Evolutionary conservation across 2,113 vertebrate genomes (phyloP).

Genomic region (Scalopus aquaticus): DNA sequence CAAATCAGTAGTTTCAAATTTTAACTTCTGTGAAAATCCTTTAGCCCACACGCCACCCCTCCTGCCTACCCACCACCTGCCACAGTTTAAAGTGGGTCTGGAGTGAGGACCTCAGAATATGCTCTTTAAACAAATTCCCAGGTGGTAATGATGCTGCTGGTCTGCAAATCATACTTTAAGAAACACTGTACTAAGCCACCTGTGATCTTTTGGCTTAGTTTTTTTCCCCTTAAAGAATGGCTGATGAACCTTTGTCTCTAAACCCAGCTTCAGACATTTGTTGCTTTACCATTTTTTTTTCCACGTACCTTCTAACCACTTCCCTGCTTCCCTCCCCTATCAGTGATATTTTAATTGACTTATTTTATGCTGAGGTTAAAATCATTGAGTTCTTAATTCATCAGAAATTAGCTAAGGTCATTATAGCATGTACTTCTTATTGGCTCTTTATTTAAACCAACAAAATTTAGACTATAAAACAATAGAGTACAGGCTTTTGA

Average conservation of each 20-base stretch:
- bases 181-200: background rate
- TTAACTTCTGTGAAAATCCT: background rate
- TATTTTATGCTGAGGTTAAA: background rate
- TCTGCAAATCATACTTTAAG: background rate
- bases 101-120: rapidly evolving
- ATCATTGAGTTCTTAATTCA: background rate
- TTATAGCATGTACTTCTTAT: slow-evolving; percentile 22
- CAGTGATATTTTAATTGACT: background rate
- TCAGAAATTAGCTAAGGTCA: slow-evolving; percentile 9
- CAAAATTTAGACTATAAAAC: slow-evolving; percentile 16
- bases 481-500: background rate
- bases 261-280: background rate
- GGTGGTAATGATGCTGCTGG: background rate
- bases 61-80: too few relatives aligned
- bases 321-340: background rate
- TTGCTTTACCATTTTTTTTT: background rate
- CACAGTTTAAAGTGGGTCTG: background rate
- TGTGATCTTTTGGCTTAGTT: background rate
- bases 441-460: background rate
- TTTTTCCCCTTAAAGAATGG: background rate
- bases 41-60: background rate
- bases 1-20: background rate
- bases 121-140: background rate
- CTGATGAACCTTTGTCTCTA: background rate
- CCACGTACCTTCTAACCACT: background rate